Conservation (phyloP, 2,113 vertebrate species). For the Oncorhynchus gorbuscha region DNA sequence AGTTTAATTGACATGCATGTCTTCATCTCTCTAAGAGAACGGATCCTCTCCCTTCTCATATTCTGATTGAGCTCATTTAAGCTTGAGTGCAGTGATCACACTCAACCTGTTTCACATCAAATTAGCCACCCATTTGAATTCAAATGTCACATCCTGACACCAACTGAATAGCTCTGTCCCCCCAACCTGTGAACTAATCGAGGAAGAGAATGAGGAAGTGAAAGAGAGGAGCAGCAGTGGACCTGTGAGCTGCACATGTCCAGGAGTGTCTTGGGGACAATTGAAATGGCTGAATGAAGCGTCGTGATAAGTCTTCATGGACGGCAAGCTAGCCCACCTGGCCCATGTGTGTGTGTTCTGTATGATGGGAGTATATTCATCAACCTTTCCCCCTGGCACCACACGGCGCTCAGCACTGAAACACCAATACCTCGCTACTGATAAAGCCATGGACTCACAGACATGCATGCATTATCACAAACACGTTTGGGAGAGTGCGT, state of each 20-base stretch:
- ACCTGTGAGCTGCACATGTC: slow-evolving; percentile 28
- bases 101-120: not conserved
- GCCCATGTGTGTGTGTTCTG: not conserved
- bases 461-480: slow-evolving; percentile 63
- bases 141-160: not conserved
- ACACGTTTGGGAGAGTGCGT: not conserved
- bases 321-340: slow-evolving; percentile 34
- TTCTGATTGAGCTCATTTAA: not conserved
- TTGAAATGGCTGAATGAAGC: slow-evolving; percentile 25
- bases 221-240: not conserved
- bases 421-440: slow-evolving; percentile 66
- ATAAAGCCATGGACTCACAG: slow-evolving; percentile 64
- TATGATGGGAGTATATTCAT: slow-evolving; percentile 60
- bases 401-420: slow-evolving; percentile 56
- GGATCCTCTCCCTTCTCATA: not conserved
- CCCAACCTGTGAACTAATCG: not conserved
- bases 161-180: too few species aligned
- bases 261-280: slow-evolving; percentile 21
- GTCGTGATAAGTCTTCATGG: slow-evolving; percentile 37
- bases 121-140: not conserved
- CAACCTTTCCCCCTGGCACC: slow-evolving; percentile 59
- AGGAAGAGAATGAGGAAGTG: not conserved
- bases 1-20: not conserved
- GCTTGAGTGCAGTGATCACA: not conserved
- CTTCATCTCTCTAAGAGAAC: not conserved